These are phyloP conservation scores for Sebastes oblongus DNA, from an alignment of 2,797 vertebrate species.

Conservation along the genomic window DNA sequence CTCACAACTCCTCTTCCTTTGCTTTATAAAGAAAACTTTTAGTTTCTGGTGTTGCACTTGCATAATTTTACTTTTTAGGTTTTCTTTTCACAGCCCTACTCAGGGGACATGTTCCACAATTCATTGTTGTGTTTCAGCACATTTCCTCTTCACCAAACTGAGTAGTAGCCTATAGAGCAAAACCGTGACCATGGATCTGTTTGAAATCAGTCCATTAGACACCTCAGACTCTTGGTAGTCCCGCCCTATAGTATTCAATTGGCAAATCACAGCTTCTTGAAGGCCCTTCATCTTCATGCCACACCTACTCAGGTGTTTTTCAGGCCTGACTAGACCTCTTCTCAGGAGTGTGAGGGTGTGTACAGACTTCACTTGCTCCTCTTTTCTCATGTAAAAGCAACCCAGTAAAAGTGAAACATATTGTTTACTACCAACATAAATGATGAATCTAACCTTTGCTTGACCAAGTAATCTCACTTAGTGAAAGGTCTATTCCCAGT, in stretches of 20 bases:
- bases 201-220: background rate
- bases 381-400: background rate
- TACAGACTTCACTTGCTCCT: background rate
- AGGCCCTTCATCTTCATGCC: background rate
- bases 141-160: background rate
- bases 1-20: background rate
- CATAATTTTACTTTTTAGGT: background rate
- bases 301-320: background rate
- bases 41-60: background rate
- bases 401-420: background rate
- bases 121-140: background rate
- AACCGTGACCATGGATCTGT: background rate
- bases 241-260: background rate
- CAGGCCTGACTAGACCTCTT: background rate
- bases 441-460: background rate
- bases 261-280: background rate
- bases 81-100: background rate
- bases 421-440: background rate
- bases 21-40: background rate
- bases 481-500: background rate
- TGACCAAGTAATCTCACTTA: too few relatives aligned
- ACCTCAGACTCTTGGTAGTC: background rate
- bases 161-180: background rate
- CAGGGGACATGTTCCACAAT: background rate
- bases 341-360: background rate